A percentile compares a stretch with the other conserved stretches of the same genome.
Conservation (phyloP, 2,797 vertebrate genomes). For the Simalia tracyae region DNA sequence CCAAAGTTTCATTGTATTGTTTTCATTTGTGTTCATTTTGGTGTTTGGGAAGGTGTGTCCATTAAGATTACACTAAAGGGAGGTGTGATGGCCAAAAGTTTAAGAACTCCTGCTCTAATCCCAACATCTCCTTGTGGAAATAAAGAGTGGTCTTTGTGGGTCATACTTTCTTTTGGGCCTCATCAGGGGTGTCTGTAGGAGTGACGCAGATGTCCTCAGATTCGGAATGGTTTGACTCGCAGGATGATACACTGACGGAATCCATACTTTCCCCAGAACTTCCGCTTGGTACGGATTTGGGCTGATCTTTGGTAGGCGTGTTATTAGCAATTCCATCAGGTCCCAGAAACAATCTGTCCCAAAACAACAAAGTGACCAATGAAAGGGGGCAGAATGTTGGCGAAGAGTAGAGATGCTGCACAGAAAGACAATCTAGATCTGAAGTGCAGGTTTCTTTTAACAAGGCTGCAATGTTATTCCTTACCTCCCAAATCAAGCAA, state of each 20-base stretch:
- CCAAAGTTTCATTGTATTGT: neutral
- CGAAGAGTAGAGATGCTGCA: neutral
- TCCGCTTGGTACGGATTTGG: slow-evolving; percentile 81
- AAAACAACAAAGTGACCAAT: neutral
- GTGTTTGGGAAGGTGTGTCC: neutral
- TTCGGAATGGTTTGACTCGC: slow-evolving; percentile 87
- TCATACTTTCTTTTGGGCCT: slow-evolving; percentile 84
- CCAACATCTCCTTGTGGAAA: neutral
- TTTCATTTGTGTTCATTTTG: neutral
- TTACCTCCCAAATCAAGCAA: neutral
- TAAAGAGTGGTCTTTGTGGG: neutral
- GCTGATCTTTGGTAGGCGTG: slow-evolving; percentile 84
- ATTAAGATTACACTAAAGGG: neutral
- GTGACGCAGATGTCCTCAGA: slow-evolving; percentile 72
- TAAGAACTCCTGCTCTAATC: neutral
- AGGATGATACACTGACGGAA: slow-evolving; percentile 90
- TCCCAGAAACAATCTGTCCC: slow-evolving; percentile 85
- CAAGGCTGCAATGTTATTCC: neutral
- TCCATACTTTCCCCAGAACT: slow-evolving; percentile 93
- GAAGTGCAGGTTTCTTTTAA: slow-evolving; percentile 7
- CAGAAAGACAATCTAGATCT: slow-evolving; percentile 8
- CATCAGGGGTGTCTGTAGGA: slow-evolving; percentile 74
- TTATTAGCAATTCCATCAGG: slow-evolving; percentile 75
- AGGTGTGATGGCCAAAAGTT: neutral
- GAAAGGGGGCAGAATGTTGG: neutral